Evolutionary conservation across 2,888 invertebrate genomes (phyloP).

Genomic region (Ophion ellenae): DNA sequence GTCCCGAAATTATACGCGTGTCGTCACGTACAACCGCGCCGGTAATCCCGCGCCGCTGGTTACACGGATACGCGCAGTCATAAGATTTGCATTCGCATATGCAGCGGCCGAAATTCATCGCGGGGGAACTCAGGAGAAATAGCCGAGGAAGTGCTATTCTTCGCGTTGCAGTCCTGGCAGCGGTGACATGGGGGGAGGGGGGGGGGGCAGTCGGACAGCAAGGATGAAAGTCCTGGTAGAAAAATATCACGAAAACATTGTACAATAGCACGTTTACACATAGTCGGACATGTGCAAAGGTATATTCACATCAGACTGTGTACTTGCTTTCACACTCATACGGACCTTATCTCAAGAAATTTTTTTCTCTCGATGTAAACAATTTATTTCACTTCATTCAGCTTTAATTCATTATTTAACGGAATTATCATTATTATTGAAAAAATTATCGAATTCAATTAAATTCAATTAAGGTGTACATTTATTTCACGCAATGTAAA

Average conservation of each 20-base stretch:
- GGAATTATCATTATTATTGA: too few species aligned
- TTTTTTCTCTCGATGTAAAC: neutral
- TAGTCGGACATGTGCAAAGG: slow-evolving; percentile 10
- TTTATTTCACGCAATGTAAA: too few species aligned
- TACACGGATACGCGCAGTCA: slow-evolving; percentile 5
- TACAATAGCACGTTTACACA: neutral
- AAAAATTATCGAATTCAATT: too few species aligned
- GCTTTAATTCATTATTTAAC: neutral
- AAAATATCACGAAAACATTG: slow-evolving; percentile 41
- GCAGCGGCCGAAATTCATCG: slow-evolving; percentile 4
- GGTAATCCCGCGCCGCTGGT: slow-evolving; percentile 2
- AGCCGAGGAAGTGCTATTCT: neutral
- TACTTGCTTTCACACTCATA: slow-evolving; percentile 9
- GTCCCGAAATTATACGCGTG: slow-evolving; percentile 51
- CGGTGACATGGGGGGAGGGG: neutral
- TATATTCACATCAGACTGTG: neutral
- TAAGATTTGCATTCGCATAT: neutral
- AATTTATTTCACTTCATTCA: neutral
- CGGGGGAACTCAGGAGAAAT: neutral
- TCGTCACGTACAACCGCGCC: slow-evolving; percentile 46
- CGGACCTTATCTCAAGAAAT: neutral
- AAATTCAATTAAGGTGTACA: too few species aligned
- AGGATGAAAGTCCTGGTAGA: slow-evolving; percentile 22
- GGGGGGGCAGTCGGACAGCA: neutral
- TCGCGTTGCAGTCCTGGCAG: neutral